Percentiles rank a stretch among this genome's conserved stretches.
Conservation (phyloP, 2,797 vertebrate species). For the Myoxocephalus aenaeus region DNA sequence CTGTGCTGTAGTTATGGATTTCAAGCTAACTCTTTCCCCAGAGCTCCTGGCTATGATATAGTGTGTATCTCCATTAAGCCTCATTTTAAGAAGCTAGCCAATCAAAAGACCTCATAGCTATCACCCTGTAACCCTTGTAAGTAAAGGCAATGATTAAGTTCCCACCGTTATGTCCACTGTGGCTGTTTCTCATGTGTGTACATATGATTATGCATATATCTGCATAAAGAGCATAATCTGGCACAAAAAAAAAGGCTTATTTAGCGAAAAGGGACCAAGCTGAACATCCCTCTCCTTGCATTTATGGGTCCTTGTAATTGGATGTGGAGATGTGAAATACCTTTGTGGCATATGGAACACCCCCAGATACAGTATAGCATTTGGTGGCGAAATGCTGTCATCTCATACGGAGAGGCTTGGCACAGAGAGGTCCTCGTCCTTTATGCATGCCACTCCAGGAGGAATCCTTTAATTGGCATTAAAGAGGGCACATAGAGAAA, state of each 20-base stretch:
- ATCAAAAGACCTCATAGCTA: constrained; percentile 37
- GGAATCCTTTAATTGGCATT: constrained; percentile 40
- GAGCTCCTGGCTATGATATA: constrained; percentile 47
- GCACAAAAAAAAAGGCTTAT: constrained; percentile 2
- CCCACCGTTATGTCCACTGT: constrained; percentile 26
- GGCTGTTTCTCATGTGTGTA: constrained; percentile 21
- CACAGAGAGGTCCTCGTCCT: not conserved
- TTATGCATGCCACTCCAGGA: constrained; percentile 26
- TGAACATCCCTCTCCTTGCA: not conserved
- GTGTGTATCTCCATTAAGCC: constrained; percentile 43
- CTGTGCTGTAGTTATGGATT: constrained; percentile 50
- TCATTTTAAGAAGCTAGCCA: constrained; percentile 42
- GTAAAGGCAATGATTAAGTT: constrained; percentile 39
- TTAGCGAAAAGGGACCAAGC: constrained; percentile 11
- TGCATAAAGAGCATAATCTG: constrained; percentile 22
- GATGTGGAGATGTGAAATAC: constrained; percentile 35
- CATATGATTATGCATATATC: constrained; percentile 5
- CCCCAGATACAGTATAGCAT: not conserved
- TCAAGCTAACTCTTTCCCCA: constrained; percentile 44
- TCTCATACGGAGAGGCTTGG: constrained; percentile 9
- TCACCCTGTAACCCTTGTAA: constrained; percentile 26
- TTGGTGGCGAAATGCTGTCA: constrained; percentile 6
- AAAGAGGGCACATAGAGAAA: constrained; percentile 35
- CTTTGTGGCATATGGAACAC: constrained; percentile 30
- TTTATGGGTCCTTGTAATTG: constrained; percentile 12